Evolutionary conservation across 1,140 invertebrate species (phyloP), one percentile per base, ranked within the genome.

Genomic region (Pygmarrhopalites habei): DNA sequence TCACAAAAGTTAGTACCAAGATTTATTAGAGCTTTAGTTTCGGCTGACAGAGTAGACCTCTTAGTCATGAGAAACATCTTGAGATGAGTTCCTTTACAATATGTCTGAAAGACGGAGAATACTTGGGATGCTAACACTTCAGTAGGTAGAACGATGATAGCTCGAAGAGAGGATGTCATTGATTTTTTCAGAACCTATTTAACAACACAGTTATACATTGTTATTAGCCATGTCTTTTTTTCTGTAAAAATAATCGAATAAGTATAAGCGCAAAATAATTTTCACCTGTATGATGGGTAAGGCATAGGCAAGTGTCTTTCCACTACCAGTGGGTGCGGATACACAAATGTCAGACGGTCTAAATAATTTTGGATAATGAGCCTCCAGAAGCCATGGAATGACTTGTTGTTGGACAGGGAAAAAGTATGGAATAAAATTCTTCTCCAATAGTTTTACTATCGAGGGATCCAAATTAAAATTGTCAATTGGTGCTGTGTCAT

Each of bases 301-400:
- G 62, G 90, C 90, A 82, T 92, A 98, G 4, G 92, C 86, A 52
- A 98, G 77, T 1, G 95, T 98, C 81, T 99, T 99, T 12, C 95
- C 95, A 82, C 92, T 96, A 14, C 95, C 96, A 17, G 96, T 99
- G 23, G 95, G 93, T 44, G 95, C 92, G 25, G 92, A 95, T 39
- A 98, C 88, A 79, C 95, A 98, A n/a, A 96, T 80, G 76, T 99
- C 95, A 67, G 84, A 81, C 0, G 88, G 86, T 75, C 87, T 83
- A 66, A 83, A 81, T 1, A 79, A 75, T 41, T 83, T 80, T 61
- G 82, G 78, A 43, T 79, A 75, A 60, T 83, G 78, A 63, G 80
- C 80, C 64, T 83, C 75, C 7, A 93, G 72, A 39, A 96, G 76
- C 79, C 85, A 91, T 2, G 90, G 88, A 64, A 97, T 86, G 0